Percentiles rank a stretch among this genome's conserved stretches.
These are phyloP conservation scores for Heptranchias perlo DNA, from an alignment of 2,113 vertebrate species.

Conservation along the genomic window DNA sequence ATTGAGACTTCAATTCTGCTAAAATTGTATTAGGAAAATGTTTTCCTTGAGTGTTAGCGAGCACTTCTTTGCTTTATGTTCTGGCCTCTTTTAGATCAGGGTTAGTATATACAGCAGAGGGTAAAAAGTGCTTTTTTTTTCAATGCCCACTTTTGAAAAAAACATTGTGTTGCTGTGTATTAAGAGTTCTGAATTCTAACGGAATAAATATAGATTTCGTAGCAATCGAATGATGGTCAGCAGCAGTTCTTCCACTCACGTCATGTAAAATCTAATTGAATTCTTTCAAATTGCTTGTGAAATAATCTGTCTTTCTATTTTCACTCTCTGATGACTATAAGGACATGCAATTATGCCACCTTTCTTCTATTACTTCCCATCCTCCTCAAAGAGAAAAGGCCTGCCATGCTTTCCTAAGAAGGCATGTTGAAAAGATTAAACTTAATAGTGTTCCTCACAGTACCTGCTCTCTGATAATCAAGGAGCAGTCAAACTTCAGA, in stretches of 20 bases:
- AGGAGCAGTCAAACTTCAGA: background rate
- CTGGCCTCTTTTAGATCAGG: background rate
- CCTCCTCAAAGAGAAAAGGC: background rate
- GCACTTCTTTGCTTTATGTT: background rate
- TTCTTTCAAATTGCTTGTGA: background rate
- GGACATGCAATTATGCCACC: background rate
- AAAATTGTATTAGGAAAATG: background rate
- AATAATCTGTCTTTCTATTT: background rate
- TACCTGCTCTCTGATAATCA: constrained; percentile 7
- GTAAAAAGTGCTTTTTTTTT: background rate
- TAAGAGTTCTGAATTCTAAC: background rate
- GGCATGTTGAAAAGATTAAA: background rate
- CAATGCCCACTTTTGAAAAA: background rate
- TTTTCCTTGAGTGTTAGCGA: background rate
- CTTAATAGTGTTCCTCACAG: background rate
- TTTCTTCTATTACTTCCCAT: background rate
- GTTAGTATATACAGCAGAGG: background rate
- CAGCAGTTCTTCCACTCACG: background rate
- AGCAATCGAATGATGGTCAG: background rate
- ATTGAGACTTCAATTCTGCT: background rate
- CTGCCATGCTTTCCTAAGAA: background rate
- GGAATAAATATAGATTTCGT: background rate
- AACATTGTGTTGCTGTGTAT: background rate
- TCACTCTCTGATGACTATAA: background rate
- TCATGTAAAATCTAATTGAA: background rate